Conservation (phyloP, 2,888 invertebrate genomes). For the Melanophora roralis region DNA sequence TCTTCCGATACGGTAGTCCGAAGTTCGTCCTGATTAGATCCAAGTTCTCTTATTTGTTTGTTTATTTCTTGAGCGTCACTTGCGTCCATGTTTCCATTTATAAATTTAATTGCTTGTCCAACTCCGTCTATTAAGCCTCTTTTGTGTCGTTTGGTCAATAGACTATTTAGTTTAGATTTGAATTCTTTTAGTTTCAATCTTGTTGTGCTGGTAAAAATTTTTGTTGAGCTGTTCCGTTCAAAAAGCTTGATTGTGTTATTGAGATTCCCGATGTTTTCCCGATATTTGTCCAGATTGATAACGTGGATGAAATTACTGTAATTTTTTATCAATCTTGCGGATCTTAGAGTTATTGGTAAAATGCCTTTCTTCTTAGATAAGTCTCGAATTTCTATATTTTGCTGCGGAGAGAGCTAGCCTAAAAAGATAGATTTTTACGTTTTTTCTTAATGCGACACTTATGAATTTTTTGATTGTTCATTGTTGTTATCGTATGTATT, state of each 20-base stretch:
- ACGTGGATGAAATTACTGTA: not conserved
- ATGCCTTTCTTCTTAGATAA: slow-evolving; percentile 1
- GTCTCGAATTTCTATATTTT: slow-evolving; percentile 12
- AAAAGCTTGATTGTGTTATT: not conserved
- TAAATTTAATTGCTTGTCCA: slow-evolving; percentile 42
- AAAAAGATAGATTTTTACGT: not conserved
- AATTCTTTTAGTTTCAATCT: slow-evolving; percentile 36
- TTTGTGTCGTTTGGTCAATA: slow-evolving; percentile 21
- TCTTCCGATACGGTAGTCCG: slow-evolving; percentile 14
- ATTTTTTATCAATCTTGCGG: not conserved
- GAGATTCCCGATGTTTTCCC: slow-evolving; percentile 3
- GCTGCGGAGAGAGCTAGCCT: no score
- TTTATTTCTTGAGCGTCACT: slow-evolving; percentile 31
- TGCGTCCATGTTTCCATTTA: slow-evolving; percentile 56
- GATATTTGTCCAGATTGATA: not conserved
- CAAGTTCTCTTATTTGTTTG: slow-evolving; percentile 19
- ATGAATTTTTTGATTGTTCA: slow-evolving; percentile 1
- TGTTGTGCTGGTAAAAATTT: slow-evolving; percentile 8
- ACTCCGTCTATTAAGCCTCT: slow-evolving; percentile 49
- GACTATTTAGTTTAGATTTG: slow-evolving; percentile 9
- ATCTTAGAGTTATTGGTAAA: slow-evolving; percentile 2
- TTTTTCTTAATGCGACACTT: slow-evolving; percentile 3
- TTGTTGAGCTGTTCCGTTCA: not conserved
- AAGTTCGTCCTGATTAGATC: not conserved
- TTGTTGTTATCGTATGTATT: not conserved